Percentiles rank a stretch among this genome's conserved stretches.
Evolutionary conservation across 2,888 invertebrate species (phyloP).

Genomic region (Spisula solida): DNA sequence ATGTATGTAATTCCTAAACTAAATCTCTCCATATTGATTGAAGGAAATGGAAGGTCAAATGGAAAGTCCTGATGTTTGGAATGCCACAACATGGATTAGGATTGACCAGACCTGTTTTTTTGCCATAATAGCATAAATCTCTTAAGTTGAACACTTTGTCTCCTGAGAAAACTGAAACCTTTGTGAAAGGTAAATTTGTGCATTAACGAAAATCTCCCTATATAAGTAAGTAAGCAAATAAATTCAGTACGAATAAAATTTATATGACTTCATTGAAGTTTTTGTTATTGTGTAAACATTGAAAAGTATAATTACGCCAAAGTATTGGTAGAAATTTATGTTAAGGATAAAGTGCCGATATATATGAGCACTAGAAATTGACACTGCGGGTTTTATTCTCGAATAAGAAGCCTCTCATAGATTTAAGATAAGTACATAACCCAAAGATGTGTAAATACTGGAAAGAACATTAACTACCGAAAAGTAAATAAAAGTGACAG

Average conservation of each 20-base stretch:
- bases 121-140: not conserved
- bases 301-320: not conserved
- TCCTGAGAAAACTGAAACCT: not conserved
- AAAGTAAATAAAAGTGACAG: conserved; percentile 24
- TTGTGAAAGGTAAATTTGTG: not conserved
- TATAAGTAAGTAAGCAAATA: not conserved
- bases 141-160: not conserved
- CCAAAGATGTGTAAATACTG: conserved; percentile 3
- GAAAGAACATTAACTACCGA: conserved; percentile 6
- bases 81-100: not conserved
- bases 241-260: not conserved
- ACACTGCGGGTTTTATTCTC: not conserved
- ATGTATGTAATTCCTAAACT: too few relatives aligned
- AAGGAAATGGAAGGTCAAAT: not conserved
- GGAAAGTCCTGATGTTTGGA: not conserved
- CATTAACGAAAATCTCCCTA: not conserved
- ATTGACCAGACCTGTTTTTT: not conserved
- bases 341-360: not conserved
- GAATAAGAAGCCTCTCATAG: not conserved
- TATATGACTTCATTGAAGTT: not conserved
- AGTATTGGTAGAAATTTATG: not conserved
- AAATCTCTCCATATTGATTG: too few relatives aligned
- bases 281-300: not conserved
- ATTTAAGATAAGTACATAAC: not conserved
- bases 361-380: not conserved